A percentile compares a stretch with the other conserved stretches of the same genome.
phyloP scores from a whole-genome alignment of 2,888 invertebrate species.

The Nymphalis c-album region DNA sequence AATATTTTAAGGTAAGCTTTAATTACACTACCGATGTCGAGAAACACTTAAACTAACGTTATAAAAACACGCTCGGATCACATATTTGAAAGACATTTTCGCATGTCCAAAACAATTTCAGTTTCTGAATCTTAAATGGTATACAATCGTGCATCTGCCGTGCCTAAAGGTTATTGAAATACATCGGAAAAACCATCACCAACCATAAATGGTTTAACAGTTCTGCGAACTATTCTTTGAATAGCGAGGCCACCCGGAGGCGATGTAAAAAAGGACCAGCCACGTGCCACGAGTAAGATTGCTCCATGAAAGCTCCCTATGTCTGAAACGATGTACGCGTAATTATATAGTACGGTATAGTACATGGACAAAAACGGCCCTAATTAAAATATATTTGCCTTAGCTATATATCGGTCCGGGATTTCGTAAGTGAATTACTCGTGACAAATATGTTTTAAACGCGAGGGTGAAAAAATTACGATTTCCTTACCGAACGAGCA shows the following conservation, averaged over 20 bases:
- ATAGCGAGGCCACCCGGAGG: slow-evolving; percentile 54
- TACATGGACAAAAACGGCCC: slow-evolving; percentile 28
- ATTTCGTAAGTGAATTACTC: slow-evolving; percentile 1
- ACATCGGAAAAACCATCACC: background rate
- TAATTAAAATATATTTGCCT: slow-evolving; percentile 36
- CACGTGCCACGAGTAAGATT: slow-evolving; percentile 71
- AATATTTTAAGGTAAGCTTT: background rate
- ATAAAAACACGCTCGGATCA: slow-evolving; percentile 4
- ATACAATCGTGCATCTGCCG: background rate
- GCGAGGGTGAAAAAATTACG: too few species aligned
- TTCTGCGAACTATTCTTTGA: slow-evolving; percentile 49
- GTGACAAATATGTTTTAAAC: background rate
- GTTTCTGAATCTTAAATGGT: slow-evolving; percentile 2
- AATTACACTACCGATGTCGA: too few species aligned
- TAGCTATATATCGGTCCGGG: slow-evolving; percentile 16
- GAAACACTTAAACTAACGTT: background rate
- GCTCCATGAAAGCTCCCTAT: slow-evolving; percentile 64
- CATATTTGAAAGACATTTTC: background rate
- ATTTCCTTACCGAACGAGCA: too few species aligned
- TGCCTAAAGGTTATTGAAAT: slow-evolving; percentile 9
- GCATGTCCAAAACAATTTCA: slow-evolving; percentile 7
- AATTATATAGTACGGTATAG: slow-evolving; percentile 30
- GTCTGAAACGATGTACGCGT: slow-evolving; percentile 44
- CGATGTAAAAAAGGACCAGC: slow-evolving; percentile 67
- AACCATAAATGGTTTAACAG: background rate